A percentile compares a stretch with the other conserved stretches of the same genome.
These are phyloP conservation scores for Lapara coniferarum DNA, from an alignment of 2,888 invertebrate species.

Conservation along the genomic window DNA sequence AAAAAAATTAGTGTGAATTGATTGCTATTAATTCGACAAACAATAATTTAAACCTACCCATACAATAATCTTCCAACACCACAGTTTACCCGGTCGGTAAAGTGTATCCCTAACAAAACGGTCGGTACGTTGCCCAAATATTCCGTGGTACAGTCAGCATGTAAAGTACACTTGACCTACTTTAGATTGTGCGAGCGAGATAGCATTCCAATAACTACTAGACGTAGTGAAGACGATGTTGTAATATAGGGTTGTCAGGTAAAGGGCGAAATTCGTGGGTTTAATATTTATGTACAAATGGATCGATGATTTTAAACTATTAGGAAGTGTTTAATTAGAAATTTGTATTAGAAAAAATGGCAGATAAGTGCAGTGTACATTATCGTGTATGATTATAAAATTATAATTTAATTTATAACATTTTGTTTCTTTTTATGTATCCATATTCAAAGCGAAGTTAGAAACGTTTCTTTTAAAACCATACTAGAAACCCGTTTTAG, in stretches of 20 bases:
- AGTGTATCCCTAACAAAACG: conserved; percentile 25
- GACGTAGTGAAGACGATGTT: background rate
- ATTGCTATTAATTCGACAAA: background rate
- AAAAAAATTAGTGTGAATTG: background rate
- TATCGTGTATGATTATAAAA: too few relatives aligned
- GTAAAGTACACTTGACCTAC: conserved; percentile 45
- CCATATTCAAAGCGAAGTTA: too few relatives aligned
- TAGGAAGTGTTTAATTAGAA: background rate
- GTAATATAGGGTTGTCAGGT: background rate
- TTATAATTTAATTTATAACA: too few relatives aligned
- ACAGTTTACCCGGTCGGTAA: background rate
- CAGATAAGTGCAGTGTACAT: too few relatives aligned
- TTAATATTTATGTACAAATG: too few relatives aligned
- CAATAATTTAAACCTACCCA: background rate
- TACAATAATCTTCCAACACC: background rate
- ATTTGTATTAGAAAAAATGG: background rate
- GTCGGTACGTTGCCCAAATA: conserved; percentile 24
- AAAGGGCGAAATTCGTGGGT: background rate
- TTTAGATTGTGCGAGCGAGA: conserved; percentile 31
- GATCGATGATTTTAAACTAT: background rate
- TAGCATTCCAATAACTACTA: conserved; percentile 8
- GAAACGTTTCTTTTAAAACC: too few relatives aligned
- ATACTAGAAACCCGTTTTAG: too few relatives aligned
- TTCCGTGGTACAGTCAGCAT: conserved; percentile 38
- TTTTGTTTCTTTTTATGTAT: too few relatives aligned